Evolutionary conservation across 2,113 vertebrate species (phyloP).

Genomic region (Peromyscus leucopus): DNA sequence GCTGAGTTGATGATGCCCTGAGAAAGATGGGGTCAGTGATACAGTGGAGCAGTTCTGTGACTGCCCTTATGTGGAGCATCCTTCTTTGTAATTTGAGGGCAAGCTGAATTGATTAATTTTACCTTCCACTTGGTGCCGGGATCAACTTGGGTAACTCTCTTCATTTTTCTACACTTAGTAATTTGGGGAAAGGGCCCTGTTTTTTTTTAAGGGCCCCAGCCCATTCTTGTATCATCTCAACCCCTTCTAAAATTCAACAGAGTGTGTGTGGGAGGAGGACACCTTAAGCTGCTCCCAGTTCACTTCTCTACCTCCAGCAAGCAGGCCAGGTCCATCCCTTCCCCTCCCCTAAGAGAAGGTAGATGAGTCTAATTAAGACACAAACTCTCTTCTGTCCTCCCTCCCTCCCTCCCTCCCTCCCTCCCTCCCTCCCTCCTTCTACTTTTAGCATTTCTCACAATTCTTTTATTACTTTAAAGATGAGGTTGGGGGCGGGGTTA

Average conservation of each 20-base stretch:
- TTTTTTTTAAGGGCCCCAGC: background rate
- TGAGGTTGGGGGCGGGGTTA: background rate
- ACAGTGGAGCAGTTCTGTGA: background rate
- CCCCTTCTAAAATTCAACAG: background rate
- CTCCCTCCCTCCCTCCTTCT: background rate
- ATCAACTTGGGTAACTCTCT: background rate
- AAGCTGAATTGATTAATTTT: background rate
- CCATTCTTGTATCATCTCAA: background rate
- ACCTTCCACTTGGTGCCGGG: background rate
- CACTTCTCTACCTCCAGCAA: background rate
- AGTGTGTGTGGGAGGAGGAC: background rate
- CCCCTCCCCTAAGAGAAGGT: background rate
- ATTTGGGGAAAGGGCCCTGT: background rate
- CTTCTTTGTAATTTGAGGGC: background rate
- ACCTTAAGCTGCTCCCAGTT: background rate
- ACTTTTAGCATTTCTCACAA: constrained; percentile 21
- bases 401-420: too few species aligned
- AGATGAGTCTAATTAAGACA: background rate
- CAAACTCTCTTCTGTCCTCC: background rate
- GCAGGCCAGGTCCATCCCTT: background rate
- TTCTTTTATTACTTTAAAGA: background rate
- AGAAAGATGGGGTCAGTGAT: background rate
- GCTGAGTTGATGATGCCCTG: background rate
- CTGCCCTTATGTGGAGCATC: background rate
- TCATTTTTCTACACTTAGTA: background rate